Conservation (phyloP, 2,113 vertebrate genomes). For the Melanerpes aurifrons region DNA sequence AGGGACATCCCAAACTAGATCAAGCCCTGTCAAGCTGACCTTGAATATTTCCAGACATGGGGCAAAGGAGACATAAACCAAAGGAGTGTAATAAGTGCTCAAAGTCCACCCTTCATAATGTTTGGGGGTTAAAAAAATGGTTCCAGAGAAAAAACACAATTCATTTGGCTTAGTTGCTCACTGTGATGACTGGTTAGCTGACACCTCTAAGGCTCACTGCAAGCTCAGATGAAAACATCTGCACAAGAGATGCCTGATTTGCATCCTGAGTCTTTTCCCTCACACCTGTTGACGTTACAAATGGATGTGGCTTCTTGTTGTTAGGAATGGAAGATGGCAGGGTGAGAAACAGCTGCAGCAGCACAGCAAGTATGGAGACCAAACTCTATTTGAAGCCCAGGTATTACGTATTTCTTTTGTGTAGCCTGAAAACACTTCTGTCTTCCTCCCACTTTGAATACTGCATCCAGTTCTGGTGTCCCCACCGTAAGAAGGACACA, state of each 20-base stretch:
- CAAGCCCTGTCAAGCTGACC: no score
- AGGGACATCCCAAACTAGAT: no score
- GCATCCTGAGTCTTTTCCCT: not conserved
- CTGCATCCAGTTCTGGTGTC: no score
- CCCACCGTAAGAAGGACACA: no score
- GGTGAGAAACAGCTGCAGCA: not conserved
- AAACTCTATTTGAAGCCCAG: not conserved
- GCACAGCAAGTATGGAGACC: rapidly evolving
- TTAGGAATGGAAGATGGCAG: not conserved
- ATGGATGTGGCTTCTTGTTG: not conserved
- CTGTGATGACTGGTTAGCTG: not conserved
- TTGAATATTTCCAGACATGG: no score
- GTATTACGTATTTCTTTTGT: not conserved
- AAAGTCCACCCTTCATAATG: not conserved
- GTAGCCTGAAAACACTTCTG: not conserved
- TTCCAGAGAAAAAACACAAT: not conserved
- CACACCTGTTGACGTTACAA: not conserved
- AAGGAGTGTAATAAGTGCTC: not conserved
- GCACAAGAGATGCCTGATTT: not conserved
- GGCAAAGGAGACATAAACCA: not conserved
- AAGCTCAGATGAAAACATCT: not conserved
- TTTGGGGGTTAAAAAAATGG: not conserved
- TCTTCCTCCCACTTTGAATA: not conserved
- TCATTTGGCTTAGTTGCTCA: not conserved
- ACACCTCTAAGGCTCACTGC: not conserved